Percentiles rank a stretch among this genome's conserved stretches.
These are phyloP conservation scores for Apis laboriosa DNA, from an alignment of 1,140 invertebrate genomes.

Conservation along the genomic window DNA sequence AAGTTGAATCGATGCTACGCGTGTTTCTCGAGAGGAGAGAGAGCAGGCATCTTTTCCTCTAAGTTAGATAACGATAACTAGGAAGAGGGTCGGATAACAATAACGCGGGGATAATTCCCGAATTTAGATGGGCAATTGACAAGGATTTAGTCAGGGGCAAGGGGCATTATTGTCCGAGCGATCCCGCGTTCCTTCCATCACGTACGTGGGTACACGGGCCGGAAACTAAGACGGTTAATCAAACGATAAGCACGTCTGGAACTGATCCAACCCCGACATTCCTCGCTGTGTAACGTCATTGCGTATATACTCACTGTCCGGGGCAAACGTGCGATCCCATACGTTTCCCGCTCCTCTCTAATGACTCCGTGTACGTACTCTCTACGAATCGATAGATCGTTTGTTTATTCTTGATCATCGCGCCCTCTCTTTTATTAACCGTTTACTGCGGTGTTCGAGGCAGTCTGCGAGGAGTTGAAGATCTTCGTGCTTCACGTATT, in stretches of 20 bases:
- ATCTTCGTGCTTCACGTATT: no score
- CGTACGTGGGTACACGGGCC: conserved; percentile 42
- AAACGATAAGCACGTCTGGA: conserved; percentile 67
- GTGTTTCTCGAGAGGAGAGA: neutral
- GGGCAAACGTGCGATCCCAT: conserved; percentile 18
- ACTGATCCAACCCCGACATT: conserved; percentile 54
- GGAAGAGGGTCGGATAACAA: conserved; percentile 13
- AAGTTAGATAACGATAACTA: conserved; percentile 18
- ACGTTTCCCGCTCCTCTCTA: conserved; percentile 6
- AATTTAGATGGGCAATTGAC: conserved; percentile 52
- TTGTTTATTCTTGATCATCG: no score
- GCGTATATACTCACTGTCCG: neutral
- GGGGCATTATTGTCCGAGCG: conserved; percentile 27
- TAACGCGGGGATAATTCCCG: conserved; percentile 40
- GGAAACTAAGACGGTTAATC: conserved; percentile 61
- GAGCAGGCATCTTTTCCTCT: neutral
- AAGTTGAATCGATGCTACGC: neutral
- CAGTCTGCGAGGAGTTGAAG: no score
- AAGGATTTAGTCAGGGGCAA: conserved; percentile 23
- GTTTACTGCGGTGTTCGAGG: no score
- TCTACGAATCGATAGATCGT: neutral
- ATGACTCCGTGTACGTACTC: neutral
- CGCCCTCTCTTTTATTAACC: no score
- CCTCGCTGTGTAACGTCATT: conserved; percentile 42
- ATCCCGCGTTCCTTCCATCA: conserved; percentile 33